These are phyloP conservation scores for Odontothrips loti DNA, from an alignment of 2,888 invertebrate species.

Conservation along the genomic window DNA sequence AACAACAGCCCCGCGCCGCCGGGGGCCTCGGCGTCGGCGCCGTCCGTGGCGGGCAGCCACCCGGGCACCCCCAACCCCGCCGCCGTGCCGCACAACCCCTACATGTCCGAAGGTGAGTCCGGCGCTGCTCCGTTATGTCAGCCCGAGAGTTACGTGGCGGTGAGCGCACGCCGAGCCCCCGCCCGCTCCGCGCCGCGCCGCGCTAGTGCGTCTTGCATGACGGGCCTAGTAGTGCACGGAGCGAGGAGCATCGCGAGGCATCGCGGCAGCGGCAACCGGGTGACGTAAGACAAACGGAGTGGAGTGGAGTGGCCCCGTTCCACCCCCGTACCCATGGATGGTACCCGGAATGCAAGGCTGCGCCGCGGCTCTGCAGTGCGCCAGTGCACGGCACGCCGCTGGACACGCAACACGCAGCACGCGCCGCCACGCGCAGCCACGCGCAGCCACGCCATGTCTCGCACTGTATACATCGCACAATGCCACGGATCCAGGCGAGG, in stretches of 20 bases:
- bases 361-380: not conserved
- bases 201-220: slow-evolving; percentile 18
- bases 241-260: not conserved
- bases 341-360: not conserved
- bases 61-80: not conserved
- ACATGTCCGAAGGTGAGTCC: slow-evolving; percentile 11
- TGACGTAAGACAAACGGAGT: too few relatives aligned
- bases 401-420: not conserved
- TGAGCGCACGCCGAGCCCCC: not conserved
- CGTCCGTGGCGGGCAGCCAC: slow-evolving; percentile 13
- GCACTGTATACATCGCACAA: not conserved
- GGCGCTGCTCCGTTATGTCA: not conserved
- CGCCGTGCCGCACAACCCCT: slow-evolving; percentile 3
- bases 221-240: not conserved
- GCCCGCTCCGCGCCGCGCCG: not conserved
- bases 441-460: not conserved
- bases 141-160: not conserved
- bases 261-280: not conserved
- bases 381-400: not conserved
- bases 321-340: not conserved
- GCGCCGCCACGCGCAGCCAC: not conserved
- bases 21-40: not conserved
- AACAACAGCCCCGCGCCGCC: slow-evolving; percentile 17
- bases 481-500: not conserved
- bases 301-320: not conserved